Percentiles rank a stretch among this genome's conserved stretches.
phyloP scores from a whole-genome alignment of 2,888 invertebrate species.

The Beris morrisii region DNA sequence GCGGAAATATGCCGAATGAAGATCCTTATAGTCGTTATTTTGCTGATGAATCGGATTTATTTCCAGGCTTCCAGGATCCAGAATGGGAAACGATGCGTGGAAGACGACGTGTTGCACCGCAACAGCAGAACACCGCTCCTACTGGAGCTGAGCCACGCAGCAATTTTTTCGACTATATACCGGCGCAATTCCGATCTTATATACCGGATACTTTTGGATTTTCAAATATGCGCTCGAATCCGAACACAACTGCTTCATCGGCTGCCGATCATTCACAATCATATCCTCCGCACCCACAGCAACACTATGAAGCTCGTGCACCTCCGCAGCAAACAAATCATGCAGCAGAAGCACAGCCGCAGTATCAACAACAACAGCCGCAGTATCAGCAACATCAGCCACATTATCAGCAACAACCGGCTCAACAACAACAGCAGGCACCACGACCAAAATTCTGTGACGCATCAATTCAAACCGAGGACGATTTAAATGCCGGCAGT shows the following conservation, averaged over 20 bases:
- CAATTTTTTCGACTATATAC: conserved; percentile 52
- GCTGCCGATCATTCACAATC: conserved; percentile 14
- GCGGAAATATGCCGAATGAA: conserved; percentile 49
- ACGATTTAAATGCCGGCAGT: conserved; percentile 41
- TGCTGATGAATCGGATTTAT: conserved; percentile 52
- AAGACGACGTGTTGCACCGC: conserved; percentile 41
- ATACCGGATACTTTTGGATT: conserved; percentile 53
- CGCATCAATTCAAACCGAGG: conserved; percentile 56
- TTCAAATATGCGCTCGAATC: conserved; percentile 26
- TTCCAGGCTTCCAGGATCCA: conserved; percentile 49
- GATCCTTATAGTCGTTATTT: conserved; percentile 48
- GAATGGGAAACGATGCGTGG: conserved; percentile 39
- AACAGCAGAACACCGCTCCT: conserved; percentile 14
- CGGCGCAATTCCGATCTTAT: conserved; percentile 55
- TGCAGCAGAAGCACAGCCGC: conserved; percentile 38
- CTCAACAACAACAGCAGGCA: conserved; percentile 30
- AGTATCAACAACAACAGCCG: conserved; percentile 37
- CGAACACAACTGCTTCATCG: conserved; percentile 32
- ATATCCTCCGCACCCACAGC: conserved; percentile 23
- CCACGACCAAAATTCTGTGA: conserved; percentile 48
- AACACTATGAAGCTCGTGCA: conserved; percentile 37
- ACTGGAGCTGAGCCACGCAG: conserved; percentile 11
- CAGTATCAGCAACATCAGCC: conserved; percentile 42
- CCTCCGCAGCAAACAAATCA: conserved; percentile 42
- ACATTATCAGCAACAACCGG: conserved; percentile 38